A percentile compares a stretch with the other conserved stretches of the same genome.
Evolutionary conservation across 2,888 invertebrate species (phyloP).

Genomic region (Leptopilina drosophilae): DNA sequence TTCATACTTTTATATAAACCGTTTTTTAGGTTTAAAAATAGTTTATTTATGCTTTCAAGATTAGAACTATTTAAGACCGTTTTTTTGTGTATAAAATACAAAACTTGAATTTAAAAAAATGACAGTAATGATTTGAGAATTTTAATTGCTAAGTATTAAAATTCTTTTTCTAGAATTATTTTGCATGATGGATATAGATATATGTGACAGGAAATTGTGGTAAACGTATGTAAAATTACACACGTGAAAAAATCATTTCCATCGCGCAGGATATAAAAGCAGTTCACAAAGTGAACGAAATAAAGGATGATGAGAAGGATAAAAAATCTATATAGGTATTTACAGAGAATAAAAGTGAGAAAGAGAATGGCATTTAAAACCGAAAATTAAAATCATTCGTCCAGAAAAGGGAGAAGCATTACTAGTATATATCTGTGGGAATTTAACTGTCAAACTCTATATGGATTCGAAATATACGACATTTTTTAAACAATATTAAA

Average conservation of each 20-base stretch:
- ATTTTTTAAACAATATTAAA: no score
- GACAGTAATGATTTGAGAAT: background rate
- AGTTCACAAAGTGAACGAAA: background rate
- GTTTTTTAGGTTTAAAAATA: slow-evolving; percentile 13
- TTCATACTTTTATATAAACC: background rate
- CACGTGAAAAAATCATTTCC: background rate
- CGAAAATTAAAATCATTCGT: slow-evolving; percentile 37
- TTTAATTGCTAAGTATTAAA: background rate
- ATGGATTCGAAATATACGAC: no score
- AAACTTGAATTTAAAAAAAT: no score
- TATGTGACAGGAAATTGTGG: background rate
- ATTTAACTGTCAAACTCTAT: no score
- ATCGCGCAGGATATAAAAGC: background rate
- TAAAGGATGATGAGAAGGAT: background rate
- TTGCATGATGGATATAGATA: background rate
- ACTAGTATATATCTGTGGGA: background rate
- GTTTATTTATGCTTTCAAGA: no score
- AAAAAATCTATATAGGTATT: background rate
- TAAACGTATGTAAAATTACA: background rate
- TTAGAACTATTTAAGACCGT: no score
- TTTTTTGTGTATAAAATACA: no score
- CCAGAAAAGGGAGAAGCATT: slow-evolving; percentile 24
- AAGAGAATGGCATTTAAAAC: slow-evolving; percentile 24
- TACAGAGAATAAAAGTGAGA: background rate
- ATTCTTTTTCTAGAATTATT: background rate